Percentiles rank a stretch among this genome's conserved stretches.
phyloP scores from a whole-genome alignment of 2,797 vertebrate genomes.

The Pipistrellus pygmaeus region DNA sequence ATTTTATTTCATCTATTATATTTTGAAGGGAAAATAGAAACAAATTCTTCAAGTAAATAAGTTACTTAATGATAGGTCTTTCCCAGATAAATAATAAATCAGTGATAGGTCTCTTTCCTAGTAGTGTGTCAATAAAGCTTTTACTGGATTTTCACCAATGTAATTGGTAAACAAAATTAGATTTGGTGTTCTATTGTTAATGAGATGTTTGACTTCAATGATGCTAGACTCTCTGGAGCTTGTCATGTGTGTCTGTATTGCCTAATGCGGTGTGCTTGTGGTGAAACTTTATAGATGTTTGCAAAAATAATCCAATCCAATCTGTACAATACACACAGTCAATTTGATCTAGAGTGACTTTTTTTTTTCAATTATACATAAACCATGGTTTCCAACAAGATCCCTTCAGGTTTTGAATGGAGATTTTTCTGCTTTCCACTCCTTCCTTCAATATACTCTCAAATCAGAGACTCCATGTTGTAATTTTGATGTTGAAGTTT shows the following conservation, averaged over 20 bases:
- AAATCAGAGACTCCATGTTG: conserved; percentile 40
- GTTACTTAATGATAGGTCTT: not conserved
- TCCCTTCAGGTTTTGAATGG: conserved; percentile 74
- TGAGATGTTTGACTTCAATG: conserved; percentile 57
- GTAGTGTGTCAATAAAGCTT: not conserved
- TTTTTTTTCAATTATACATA: conserved; percentile 77
- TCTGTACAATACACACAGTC: conserved; percentile 48
- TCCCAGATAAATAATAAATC: not conserved
- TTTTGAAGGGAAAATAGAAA: conserved; percentile 26
- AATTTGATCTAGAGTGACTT: conserved; percentile 69
- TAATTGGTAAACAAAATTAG: conserved; percentile 67
- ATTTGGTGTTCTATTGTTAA: conserved; percentile 58
- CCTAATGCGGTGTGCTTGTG: conserved; percentile 61
- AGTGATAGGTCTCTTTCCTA: not conserved
- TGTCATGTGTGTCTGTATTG: not conserved
- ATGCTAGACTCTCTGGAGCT: conserved; percentile 8
- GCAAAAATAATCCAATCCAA: not conserved
- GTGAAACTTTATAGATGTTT: conserved; percentile 38
- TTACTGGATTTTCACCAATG: not conserved
- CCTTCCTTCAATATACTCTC: conserved; percentile 47
- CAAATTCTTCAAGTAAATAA: not conserved
- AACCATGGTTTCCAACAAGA: conserved; percentile 61
- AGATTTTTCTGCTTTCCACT: conserved; percentile 59
- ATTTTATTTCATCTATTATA: not conserved
- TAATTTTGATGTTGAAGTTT: conserved; percentile 56